A percentile compares a stretch with the other conserved stretches of the same genome.
Conservation (phyloP, 2,113 vertebrate genomes). For the Lagopus muta region DNA sequence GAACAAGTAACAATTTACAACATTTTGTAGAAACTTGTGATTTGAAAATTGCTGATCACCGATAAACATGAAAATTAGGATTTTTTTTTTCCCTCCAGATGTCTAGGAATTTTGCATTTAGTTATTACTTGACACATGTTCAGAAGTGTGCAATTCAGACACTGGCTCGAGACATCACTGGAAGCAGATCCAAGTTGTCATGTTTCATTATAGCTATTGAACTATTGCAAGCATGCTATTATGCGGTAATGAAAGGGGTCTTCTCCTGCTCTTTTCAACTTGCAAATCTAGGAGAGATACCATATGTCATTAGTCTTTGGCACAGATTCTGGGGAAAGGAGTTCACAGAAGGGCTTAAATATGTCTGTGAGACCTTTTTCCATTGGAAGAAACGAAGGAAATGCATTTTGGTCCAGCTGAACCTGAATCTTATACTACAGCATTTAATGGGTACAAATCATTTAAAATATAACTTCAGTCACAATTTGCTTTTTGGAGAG, state of each 20-base stretch:
- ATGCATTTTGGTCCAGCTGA: conserved; percentile 28
- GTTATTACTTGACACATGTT: conserved; percentile 63
- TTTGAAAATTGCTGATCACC: conserved; percentile 41
- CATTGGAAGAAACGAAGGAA: conserved; percentile 46
- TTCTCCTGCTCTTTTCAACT: conserved; percentile 67
- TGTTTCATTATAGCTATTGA: conserved; percentile 74
- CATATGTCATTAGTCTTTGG: conserved; percentile 67
- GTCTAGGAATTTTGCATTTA: conserved; percentile 64
- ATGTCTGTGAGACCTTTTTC: not conserved
- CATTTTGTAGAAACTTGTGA: not conserved
- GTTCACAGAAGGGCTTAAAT: conserved; percentile 60
- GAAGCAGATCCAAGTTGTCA: conserved; percentile 68
- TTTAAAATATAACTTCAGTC: not conserved
- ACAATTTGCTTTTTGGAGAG: not conserved
- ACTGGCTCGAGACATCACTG: conserved; percentile 52
- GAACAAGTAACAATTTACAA: conserved; percentile 21
- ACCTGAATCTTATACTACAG: not conserved
- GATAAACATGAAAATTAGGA: conserved; percentile 47
- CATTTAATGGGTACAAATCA: conserved; percentile 3
- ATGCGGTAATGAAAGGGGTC: conserved; percentile 74
- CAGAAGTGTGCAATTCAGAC: conserved; percentile 61
- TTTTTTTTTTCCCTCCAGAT: not conserved
- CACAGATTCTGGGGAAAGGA: conserved; percentile 59
- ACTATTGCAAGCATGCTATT: conserved; percentile 63
- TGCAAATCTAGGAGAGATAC: conserved; percentile 68